Evolutionary conservation across 37 sponge, comb jelly and placozoan species (phyloP).

Genomic region (Beroe forskalii): DNA sequence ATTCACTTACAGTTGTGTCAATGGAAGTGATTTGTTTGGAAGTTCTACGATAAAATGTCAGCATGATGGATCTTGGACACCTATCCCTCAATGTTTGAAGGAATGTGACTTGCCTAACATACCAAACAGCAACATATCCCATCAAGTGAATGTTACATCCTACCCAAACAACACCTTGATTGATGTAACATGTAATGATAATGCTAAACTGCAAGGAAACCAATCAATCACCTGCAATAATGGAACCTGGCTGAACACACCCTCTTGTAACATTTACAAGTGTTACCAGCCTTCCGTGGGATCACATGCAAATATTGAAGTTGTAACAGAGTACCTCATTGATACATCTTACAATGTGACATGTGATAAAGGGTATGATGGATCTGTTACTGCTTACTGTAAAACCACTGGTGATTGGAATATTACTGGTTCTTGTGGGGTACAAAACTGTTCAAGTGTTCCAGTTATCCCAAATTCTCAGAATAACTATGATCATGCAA

Average conservation of each 20-base stretch:
- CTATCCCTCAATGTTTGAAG: background rate
- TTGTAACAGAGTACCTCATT: background rate
- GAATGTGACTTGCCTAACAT: background rate
- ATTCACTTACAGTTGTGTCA: background rate
- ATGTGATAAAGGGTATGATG: constrained; percentile 44
- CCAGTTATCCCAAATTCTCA: background rate
- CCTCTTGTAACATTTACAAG: constrained; percentile 4
- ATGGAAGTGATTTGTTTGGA: constrained; percentile 18
- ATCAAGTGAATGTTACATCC: background rate
- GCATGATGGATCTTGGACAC: constrained; percentile 23
- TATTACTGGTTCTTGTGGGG: background rate
- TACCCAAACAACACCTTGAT: background rate
- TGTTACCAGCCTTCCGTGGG: background rate
- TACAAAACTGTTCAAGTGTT: background rate
- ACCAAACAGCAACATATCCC: constrained; percentile 11
- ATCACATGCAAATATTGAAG: constrained; percentile 20
- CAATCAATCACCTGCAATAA: background rate
- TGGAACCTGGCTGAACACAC: constrained; percentile 5
- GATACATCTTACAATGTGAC: background rate
- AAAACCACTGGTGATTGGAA: background rate
- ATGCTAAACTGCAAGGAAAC: constrained; percentile 1
- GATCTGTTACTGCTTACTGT: background rate
- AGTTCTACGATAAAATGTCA: background rate
- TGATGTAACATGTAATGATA: background rate
- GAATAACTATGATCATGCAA: background rate